Evolutionary conservation across 2,113 vertebrate species (phyloP).

Genomic region (Callaeas wilsoni): DNA sequence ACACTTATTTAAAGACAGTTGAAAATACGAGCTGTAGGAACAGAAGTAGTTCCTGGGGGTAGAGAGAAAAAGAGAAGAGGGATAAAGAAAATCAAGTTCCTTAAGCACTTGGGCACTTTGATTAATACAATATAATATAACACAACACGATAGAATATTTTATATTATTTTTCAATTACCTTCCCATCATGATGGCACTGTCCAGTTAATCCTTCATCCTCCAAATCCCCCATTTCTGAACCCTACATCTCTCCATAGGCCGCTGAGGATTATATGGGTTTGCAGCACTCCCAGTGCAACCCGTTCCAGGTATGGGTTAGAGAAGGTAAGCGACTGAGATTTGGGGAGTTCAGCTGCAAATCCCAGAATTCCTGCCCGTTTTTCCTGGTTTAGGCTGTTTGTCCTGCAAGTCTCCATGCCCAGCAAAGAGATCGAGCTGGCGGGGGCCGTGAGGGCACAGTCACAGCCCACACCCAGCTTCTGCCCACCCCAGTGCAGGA

Average conservation of each 20-base stretch:
- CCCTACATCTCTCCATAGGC: neutral
- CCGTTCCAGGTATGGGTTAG: neutral
- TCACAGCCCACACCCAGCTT: too few species aligned
- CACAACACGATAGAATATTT: neutral
- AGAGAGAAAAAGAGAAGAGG: neutral
- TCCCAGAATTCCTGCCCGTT: neutral
- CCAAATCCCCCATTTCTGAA: neutral
- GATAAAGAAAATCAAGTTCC: neutral
- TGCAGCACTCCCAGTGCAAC: neutral
- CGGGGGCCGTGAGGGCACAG: neutral
- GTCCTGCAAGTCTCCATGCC: neutral
- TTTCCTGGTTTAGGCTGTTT: neutral
- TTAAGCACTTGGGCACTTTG: neutral
- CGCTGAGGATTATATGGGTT: neutral
- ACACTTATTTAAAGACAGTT: conserved; percentile 5
- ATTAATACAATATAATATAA: neutral
- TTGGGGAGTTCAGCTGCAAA: neutral
- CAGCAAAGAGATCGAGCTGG: neutral
- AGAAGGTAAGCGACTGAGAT: neutral
- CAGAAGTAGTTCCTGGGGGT: neutral
- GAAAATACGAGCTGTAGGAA: neutral
- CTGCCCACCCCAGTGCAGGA: neutral
- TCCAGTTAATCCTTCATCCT: neutral
- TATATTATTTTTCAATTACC: neutral
- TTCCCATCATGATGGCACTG: neutral